Conservation (phyloP, 2,888 invertebrate genomes). For the Orchestes rusci region DNA sequence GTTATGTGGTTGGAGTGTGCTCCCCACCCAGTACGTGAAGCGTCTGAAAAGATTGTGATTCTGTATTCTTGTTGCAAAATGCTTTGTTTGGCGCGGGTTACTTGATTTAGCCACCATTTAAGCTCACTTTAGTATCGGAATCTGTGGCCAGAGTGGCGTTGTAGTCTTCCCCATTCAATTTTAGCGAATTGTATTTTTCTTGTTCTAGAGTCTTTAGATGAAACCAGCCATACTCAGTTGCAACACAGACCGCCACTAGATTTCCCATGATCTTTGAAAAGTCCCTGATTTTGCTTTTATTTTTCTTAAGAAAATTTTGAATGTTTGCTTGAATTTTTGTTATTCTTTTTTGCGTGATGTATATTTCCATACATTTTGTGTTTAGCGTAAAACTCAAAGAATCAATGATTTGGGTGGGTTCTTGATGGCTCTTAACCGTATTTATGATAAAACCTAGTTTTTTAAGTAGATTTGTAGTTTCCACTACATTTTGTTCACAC, state of each 20-base stretch:
- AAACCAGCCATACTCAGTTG: slow-evolving; percentile 27
- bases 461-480: background rate
- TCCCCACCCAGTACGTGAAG: too few species aligned
- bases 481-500: slow-evolving; percentile 1
- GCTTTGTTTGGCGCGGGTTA: background rate
- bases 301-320: slow-evolving; percentile 1
- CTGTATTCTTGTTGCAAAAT: background rate
- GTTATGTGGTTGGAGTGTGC: too few species aligned
- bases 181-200: slow-evolving; percentile 20
- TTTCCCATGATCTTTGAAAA: background rate
- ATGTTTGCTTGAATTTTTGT: background rate
- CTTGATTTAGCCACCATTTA: background rate
- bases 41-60: background rate
- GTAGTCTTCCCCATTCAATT: slow-evolving; percentile 11
- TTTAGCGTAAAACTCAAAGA: slow-evolving; percentile 1
- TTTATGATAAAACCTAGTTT: too few species aligned
- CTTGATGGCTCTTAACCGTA: background rate
- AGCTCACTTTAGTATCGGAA: background rate
- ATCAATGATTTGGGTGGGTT: background rate
- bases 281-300: background rate
- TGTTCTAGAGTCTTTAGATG: slow-evolving; percentile 23
- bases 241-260: slow-evolving; percentile 28
- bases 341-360: background rate
- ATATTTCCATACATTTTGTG: slow-evolving; percentile 1
- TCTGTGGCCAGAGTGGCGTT: slow-evolving; percentile 17